A percentile compares a stretch with the other conserved stretches of the same genome.
Evolutionary conservation across 2,797 vertebrate species (phyloP).

Genomic region (Lates japonicus): DNA sequence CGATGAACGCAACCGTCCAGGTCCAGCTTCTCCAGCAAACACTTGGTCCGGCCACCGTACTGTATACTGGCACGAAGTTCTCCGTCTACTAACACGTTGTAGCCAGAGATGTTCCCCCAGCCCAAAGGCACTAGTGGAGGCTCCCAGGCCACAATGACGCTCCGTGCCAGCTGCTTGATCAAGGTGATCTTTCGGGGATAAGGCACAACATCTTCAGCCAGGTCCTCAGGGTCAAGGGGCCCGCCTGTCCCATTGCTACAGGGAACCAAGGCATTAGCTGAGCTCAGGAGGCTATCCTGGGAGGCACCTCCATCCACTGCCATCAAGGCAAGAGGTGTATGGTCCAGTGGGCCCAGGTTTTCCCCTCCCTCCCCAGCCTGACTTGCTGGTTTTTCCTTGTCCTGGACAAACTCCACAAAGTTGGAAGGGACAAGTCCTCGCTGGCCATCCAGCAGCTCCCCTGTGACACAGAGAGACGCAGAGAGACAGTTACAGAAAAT

Average conservation of each 20-base stretch:
- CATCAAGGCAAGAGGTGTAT: conserved; percentile 75
- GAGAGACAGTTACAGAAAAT: neutral
- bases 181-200: conserved; percentile 96
- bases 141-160: conserved; percentile 99
- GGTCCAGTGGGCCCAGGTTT: conserved; percentile 88
- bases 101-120: conserved; percentile 93
- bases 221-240: conserved; percentile 87
- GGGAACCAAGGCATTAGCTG: conserved; percentile 77
- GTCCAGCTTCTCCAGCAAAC: conserved; percentile 96
- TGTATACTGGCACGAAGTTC: conserved; percentile 90
- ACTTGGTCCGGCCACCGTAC: conserved; percentile 90
- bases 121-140: conserved; percentile 90
- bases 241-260: conserved; percentile 89
- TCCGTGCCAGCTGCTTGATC: conserved; percentile 98
- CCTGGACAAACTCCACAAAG: conserved; percentile 98
- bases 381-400: conserved; percentile 88
- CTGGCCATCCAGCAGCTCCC: conserved; percentile 96
- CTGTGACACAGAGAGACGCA: conserved; percentile 76
- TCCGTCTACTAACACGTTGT: conserved; percentile 94
- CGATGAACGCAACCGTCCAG: conserved; percentile 91
- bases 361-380: conserved; percentile 85
- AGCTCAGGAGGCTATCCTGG: conserved; percentile 79
- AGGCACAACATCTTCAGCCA: conserved; percentile 96
- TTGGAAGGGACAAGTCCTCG: conserved; percentile 97
- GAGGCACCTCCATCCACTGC: conserved; percentile 75